Evolutionary conservation across 2,888 invertebrate species (phyloP).

Genomic region (Horisme vitalbata): DNA sequence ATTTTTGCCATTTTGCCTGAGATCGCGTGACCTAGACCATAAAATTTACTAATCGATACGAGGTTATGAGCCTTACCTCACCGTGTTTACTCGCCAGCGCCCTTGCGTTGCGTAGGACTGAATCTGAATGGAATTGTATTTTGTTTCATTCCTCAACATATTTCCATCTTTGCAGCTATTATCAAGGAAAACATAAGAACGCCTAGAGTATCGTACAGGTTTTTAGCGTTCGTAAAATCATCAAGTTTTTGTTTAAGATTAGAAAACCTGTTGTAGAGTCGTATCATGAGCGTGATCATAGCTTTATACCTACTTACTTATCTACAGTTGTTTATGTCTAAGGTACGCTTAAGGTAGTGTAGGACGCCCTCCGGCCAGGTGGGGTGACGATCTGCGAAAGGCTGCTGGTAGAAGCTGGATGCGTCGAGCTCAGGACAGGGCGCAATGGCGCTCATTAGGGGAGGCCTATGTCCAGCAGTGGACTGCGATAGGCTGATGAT

Average conservation of each 20-base stretch:
- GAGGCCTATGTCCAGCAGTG: no score
- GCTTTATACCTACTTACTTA: no score
- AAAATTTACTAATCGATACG: conserved; percentile 72
- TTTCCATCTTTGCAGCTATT: conserved; percentile 21
- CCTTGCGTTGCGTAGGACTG: conserved; percentile 50
- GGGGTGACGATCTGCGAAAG: no score
- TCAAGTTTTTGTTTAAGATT: conserved; percentile 11
- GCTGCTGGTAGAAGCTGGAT: no score
- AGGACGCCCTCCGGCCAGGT: no score
- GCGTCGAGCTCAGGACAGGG: no score
- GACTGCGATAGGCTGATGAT: no score
- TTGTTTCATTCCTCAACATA: conserved; percentile 29
- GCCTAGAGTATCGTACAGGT: conserved; percentile 11
- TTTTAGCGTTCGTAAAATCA: not conserved
- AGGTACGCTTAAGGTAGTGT: no score
- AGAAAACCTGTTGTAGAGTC: conserved; percentile 11
- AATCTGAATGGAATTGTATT: conserved; percentile 39
- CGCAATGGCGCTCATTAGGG: no score
- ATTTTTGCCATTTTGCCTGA: conserved; percentile 34
- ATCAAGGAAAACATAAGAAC: conserved; percentile 30
- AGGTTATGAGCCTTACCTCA: conserved; percentile 70
- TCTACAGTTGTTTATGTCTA: no score
- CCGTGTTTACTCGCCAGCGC: conserved; percentile 53
- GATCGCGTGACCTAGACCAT: conserved; percentile 68
- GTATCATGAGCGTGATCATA: not conserved